A percentile compares a stretch with the other conserved stretches of the same genome.
phyloP scores from a whole-genome alignment of 2,797 vertebrate species.

The Apogon hyalosoma region DNA sequence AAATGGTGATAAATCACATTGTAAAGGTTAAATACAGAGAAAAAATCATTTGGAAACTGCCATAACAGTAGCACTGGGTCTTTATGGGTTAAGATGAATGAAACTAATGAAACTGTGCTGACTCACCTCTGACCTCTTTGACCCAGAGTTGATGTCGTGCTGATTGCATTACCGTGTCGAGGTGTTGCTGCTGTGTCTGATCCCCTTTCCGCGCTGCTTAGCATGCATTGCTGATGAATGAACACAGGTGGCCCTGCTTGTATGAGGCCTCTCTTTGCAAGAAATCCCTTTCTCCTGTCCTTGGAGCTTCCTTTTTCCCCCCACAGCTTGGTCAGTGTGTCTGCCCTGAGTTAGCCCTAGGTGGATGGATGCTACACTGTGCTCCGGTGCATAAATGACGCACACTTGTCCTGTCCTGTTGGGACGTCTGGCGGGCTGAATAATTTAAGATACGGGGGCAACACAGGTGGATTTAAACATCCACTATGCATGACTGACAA shows the following conservation, averaged over 20 bases:
- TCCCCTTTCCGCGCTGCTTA: slow-evolving; percentile 31
- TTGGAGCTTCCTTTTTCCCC: slow-evolving; percentile 16
- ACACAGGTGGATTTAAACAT: slow-evolving; percentile 63
- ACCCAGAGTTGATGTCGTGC: not conserved
- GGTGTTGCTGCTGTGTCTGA: slow-evolving; percentile 46
- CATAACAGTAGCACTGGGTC: not conserved
- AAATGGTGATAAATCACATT: too few species aligned
- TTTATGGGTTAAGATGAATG: not conserved
- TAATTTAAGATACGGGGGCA: slow-evolving; percentile 64
- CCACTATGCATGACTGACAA: slow-evolving; percentile 69
- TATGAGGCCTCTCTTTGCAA: slow-evolving; percentile 39
- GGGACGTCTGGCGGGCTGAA: slow-evolving; percentile 70
- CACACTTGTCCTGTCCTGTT: slow-evolving; percentile 58
- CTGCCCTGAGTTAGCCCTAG: slow-evolving; percentile 3
- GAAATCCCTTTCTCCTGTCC: slow-evolving; percentile 39
- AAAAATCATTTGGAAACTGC: too few species aligned
- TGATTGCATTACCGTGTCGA: slow-evolving; percentile 30
- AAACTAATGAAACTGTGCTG: not conserved
- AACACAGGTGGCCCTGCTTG: slow-evolving; percentile 42
- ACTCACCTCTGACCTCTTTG: not conserved
- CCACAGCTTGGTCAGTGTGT: slow-evolving; percentile 14
- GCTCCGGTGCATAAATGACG: slow-evolving; percentile 66
- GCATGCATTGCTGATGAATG: slow-evolving; percentile 54
- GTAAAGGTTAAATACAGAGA: too few species aligned
- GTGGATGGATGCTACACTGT: slow-evolving; percentile 51